These are phyloP conservation scores for Aphelenchoides fujianensis DNA, from an alignment of 1,140 invertebrate species.

Conservation along the genomic window DNA sequence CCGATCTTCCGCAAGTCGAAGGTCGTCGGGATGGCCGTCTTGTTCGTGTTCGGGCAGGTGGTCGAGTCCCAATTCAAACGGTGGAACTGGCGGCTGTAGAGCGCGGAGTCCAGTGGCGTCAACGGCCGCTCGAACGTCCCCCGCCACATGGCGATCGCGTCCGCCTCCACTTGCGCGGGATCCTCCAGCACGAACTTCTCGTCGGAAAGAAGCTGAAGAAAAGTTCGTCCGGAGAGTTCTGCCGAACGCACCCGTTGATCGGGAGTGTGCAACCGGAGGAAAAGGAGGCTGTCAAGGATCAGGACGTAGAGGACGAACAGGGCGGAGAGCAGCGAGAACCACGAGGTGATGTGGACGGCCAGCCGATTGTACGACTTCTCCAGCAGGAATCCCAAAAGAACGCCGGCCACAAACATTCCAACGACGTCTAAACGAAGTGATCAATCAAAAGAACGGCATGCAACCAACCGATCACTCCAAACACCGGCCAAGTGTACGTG, in stretches of 20 bases:
- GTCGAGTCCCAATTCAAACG: neutral
- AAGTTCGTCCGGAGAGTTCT: neutral
- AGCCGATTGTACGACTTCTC: neutral
- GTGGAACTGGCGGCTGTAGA: neutral
- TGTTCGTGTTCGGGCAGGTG: neutral
- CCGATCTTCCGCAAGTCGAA: neutral
- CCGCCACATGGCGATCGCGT: neutral
- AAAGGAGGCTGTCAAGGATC: no score
- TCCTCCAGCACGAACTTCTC: neutral
- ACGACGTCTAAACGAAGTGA: neutral
- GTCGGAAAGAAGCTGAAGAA: neutral
- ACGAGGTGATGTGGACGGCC: neutral
- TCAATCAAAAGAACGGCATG: neutral
- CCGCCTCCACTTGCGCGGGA: neutral
- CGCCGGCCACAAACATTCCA: no score
- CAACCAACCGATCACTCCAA: neutral
- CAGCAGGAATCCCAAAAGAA: no score
- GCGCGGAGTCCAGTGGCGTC: neutral
- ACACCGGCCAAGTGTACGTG: neutral
- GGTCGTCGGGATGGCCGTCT: neutral
- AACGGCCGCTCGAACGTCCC: neutral
- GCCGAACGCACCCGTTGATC: neutral
- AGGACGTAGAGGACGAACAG: no score
- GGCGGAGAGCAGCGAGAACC: no score
- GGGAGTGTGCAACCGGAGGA: neutral